Evolutionary conservation across 2,888 invertebrate genomes (phyloP).

Genomic region (Alloscopus bannaensis): DNA sequence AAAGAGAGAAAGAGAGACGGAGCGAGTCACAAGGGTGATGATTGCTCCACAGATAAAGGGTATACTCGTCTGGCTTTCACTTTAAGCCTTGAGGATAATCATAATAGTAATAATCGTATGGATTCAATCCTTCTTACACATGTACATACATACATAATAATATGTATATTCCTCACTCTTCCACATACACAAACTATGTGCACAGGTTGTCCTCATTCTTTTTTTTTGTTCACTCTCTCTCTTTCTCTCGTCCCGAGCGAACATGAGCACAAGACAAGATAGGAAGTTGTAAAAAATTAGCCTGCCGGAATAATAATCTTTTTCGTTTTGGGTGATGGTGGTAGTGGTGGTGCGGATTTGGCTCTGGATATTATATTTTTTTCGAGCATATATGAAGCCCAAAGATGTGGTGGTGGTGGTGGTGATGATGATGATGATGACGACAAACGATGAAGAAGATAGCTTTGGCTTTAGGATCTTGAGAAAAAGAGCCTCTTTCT

Average conservation of each 20-base stretch:
- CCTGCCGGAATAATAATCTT: constrained; percentile 61
- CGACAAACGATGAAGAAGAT: constrained; percentile 60
- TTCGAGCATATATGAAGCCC: constrained; percentile 4
- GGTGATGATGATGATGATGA: constrained; percentile 56
- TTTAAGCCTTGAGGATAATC: constrained; percentile 56
- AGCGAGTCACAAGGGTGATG: constrained; percentile 41
- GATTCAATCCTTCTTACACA: constrained; percentile 46
- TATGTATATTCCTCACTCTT: neutral
- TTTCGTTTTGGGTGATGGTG: constrained; percentile 33
- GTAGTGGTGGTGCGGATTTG: no score
- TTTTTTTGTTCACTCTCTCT: no score
- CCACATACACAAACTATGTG: constrained; percentile 28
- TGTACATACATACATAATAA: constrained; percentile 32
- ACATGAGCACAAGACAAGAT: constrained; percentile 13
- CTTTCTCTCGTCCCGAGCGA: neutral
- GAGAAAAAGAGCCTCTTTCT: no score
- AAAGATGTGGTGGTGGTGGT: constrained; percentile 2
- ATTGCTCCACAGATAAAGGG: constrained; percentile 35
- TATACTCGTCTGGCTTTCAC: constrained; percentile 40
- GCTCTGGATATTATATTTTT: constrained; percentile 43
- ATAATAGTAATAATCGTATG: constrained; percentile 55
- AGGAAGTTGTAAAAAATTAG: constrained; percentile 56
- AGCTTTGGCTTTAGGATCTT: constrained; percentile 44
- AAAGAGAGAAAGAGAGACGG: neutral
- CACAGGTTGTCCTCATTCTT: no score